Conservation (phyloP, 2,888 invertebrate species). For the Scaptomyza tumidula region DNA sequence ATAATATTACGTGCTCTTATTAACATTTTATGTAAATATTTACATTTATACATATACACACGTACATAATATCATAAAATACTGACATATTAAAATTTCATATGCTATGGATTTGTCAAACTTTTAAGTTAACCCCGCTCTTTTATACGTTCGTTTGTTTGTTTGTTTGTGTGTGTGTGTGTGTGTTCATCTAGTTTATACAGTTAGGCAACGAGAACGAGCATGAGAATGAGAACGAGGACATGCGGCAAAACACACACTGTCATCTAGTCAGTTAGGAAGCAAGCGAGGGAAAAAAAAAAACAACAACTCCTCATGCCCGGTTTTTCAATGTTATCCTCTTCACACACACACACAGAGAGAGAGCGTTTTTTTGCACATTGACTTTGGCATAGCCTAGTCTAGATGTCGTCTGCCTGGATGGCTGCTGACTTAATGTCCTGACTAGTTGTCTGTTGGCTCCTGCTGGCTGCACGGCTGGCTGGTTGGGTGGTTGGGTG, state of each 20-base stretch:
- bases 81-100: not conserved
- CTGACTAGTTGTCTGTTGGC: conserved; percentile 20
- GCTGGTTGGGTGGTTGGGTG: conserved; percentile 23
- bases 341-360: not conserved
- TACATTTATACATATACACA: no score
- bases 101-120: not conserved
- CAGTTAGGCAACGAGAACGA: not conserved
- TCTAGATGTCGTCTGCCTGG: not conserved
- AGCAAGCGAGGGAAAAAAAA: not conserved
- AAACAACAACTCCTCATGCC: not conserved
- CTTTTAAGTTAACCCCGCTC: not conserved
- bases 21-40: no score
- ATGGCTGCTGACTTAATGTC: conserved; percentile 9
- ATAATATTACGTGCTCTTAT: no score
- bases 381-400: conserved; percentile 60
- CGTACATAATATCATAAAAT: no score
- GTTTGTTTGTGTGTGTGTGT: not conserved
- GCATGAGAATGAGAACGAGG: not conserved
- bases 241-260: not conserved
- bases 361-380: conserved; percentile 20
- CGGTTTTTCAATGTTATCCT: conserved; percentile 24
- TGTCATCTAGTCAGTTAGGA: conserved; percentile 6
- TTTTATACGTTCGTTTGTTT: no score
- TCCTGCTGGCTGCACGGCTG: conserved; percentile 16
- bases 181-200: conserved; percentile 3